Conservation (phyloP, 2,113 vertebrate genomes). For the Leptocoma aspasia region DNA sequence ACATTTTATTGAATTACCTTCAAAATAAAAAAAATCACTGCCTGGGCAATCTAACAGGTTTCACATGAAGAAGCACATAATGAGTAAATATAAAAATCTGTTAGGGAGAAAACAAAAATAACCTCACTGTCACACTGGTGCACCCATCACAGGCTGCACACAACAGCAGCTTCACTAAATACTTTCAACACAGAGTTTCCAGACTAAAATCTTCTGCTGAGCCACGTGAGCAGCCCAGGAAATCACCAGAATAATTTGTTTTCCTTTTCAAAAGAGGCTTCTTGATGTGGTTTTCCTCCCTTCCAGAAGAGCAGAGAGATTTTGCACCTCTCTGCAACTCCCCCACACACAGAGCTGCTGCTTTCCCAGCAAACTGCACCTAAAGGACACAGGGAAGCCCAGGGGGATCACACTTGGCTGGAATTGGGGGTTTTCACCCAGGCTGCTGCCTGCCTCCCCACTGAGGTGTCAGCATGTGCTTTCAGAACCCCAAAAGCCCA, state of each 20-base stretch:
- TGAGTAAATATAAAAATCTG: not conserved
- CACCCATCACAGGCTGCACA: not conserved
- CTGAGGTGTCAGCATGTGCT: not conserved
- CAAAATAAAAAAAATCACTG: not conserved
- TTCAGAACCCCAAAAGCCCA: not conserved
- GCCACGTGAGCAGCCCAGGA: accelerated
- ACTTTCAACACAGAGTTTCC: not conserved
- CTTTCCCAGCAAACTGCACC: accelerated
- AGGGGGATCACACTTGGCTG: accelerated
- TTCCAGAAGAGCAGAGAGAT: not conserved
- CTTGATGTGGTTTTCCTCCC: not conserved
- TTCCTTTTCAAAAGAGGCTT: not conserved
- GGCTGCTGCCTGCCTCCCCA: not conserved
- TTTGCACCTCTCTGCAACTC: not conserved
- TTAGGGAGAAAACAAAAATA: not conserved
- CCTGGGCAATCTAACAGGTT: not conserved
- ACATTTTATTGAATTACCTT: not conserved
- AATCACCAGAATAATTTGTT: not conserved
- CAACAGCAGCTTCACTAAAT: not conserved
- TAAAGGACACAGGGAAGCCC: not conserved
- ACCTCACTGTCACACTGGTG: not conserved
- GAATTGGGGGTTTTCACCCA: not conserved
- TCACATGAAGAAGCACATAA: not conserved
- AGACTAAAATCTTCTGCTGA: not conserved
- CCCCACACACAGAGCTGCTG: accelerated